Percentiles rank a stretch among this genome's conserved stretches.
Conservation (phyloP, 1,140 invertebrate species). For the Agrilus planipennis region DNA sequence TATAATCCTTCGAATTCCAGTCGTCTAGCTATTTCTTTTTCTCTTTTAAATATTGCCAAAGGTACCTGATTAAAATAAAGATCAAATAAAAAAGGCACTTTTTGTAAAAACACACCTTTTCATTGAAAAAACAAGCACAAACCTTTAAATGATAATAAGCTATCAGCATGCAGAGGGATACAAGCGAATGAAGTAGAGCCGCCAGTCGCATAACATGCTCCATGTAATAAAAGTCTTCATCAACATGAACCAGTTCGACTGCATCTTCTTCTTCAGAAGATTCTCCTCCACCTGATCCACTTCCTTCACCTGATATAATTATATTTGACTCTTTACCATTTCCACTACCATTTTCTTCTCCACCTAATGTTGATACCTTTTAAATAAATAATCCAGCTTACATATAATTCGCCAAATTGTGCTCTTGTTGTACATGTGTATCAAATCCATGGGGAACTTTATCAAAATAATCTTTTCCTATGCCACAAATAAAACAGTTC, state of each 20-base stretch:
- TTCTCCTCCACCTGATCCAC: constrained; percentile 43
- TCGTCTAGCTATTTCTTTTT: constrained; percentile 92
- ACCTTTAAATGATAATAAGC: constrained; percentile 97
- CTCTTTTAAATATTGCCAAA: constrained; percentile 97
- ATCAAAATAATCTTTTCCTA: constrained; percentile 98
- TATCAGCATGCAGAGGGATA: constrained; percentile 91
- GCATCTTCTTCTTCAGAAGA: constrained; percentile 61
- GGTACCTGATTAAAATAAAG: no score
- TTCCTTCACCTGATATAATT: constrained; percentile 35
- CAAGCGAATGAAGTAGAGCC: constrained; percentile 77
- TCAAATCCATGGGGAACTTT: constrained; percentile 91
- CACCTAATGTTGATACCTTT: constrained; percentile 60
- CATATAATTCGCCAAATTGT: constrained; percentile 99
- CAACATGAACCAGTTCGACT: constrained; percentile 80
- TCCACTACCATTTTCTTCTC: constrained; percentile 51
- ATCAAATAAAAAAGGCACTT: not conserved
- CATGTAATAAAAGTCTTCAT: constrained; percentile 90
- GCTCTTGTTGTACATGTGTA: constrained; percentile 93
- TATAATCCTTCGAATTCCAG: constrained; percentile 98
- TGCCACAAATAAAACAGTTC: constrained; percentile 99
- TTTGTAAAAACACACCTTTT: not conserved
- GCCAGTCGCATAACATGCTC: constrained; percentile 77
- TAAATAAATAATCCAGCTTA: constrained; percentile 45
- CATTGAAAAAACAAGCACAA: constrained; percentile 1
- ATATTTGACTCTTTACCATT: constrained; percentile 34